A percentile compares a stretch with the other conserved stretches of the same genome.
phyloP scores from a whole-genome alignment of 2,113 vertebrate genomes.

The Ammodytes dubius region DNA sequence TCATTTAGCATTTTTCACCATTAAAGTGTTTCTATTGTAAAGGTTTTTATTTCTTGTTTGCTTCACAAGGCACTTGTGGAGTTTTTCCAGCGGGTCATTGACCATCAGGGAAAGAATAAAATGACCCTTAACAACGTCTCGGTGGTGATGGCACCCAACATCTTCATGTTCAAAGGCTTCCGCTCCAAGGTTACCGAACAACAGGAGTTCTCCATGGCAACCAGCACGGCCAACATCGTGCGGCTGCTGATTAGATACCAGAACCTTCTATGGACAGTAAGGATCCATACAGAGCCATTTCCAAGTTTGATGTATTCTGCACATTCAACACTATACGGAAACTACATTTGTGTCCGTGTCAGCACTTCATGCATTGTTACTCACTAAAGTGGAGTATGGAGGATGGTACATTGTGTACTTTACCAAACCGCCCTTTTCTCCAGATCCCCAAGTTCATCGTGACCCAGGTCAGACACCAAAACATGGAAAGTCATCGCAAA shows the following conservation, averaged over 20 bases:
- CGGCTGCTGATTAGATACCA: slow-evolving; percentile 93
- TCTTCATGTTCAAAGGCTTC: slow-evolving; percentile 93
- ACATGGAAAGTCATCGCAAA: slow-evolving; percentile 90
- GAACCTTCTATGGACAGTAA: slow-evolving; percentile 95
- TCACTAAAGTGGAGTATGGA: neutral
- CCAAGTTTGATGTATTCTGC: too few relatives aligned
- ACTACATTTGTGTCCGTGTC: neutral
- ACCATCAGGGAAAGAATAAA: slow-evolving; percentile 93
- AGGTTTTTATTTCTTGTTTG: neutral
- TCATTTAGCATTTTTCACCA: neutral
- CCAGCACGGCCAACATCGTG: slow-evolving; percentile 91
- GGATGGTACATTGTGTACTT: neutral
- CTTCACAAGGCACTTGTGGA: slow-evolving; percentile 91
- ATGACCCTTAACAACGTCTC: slow-evolving; percentile 97
- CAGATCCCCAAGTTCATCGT: slow-evolving; percentile 98
- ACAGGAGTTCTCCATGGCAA: slow-evolving; percentile 92
- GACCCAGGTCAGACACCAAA: slow-evolving; percentile 94
- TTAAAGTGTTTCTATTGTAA: neutral
- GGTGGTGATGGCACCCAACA: slow-evolving; percentile 98
- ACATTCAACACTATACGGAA: neutral
- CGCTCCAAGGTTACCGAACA: slow-evolving; percentile 89
- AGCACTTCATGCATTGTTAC: neutral
- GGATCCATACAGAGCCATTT: slow-evolving; percentile 11
- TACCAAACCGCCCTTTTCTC: neutral
- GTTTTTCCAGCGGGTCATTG: slow-evolving; percentile 94